A percentile compares a stretch with the other conserved stretches of the same genome.
phyloP scores from a whole-genome alignment of 2,888 invertebrate species.

The Oeneis ivallda region DNA sequence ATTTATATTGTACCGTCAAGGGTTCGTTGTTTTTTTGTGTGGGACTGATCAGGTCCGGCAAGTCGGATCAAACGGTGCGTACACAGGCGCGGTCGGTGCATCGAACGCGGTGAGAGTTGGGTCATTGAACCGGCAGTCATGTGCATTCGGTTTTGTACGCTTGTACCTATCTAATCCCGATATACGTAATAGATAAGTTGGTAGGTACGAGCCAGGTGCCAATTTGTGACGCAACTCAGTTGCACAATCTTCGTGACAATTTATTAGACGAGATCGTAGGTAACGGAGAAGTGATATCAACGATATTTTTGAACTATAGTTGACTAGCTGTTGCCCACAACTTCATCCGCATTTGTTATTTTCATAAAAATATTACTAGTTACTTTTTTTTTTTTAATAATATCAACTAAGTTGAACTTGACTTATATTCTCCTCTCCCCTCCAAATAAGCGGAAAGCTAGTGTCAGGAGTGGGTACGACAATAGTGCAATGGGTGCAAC shows the following conservation, averaged over 20 bases:
- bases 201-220: slow-evolving; percentile 40
- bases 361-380: too few relatives aligned
- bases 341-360: too few relatives aligned
- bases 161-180: slow-evolving; percentile 45
- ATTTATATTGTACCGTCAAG: slow-evolving; percentile 24
- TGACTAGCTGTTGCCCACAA: too few relatives aligned
- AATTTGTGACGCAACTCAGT: slow-evolving; percentile 35
- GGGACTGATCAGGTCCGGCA: slow-evolving; percentile 42
- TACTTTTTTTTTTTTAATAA: too few relatives aligned
- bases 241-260: slow-evolving; percentile 20
- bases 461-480: too few relatives aligned
- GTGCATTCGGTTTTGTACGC: slow-evolving; percentile 68
- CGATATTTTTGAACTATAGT: neutral
- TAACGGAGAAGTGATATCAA: slow-evolving; percentile 2
- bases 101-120: slow-evolving; percentile 79
- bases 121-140: slow-evolving; percentile 71
- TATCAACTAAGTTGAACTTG: too few relatives aligned
- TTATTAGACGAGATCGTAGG: slow-evolving; percentile 9
- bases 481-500: too few relatives aligned
- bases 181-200: slow-evolving; percentile 44
- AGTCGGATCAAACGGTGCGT: slow-evolving; percentile 47
- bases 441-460: too few relatives aligned
- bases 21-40: slow-evolving; percentile 44
- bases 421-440: too few relatives aligned
- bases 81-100: slow-evolving; percentile 63